These are phyloP conservation scores for Steatornis caripensis DNA, from an alignment of 2,113 vertebrate species.

Conservation along the genomic window DNA sequence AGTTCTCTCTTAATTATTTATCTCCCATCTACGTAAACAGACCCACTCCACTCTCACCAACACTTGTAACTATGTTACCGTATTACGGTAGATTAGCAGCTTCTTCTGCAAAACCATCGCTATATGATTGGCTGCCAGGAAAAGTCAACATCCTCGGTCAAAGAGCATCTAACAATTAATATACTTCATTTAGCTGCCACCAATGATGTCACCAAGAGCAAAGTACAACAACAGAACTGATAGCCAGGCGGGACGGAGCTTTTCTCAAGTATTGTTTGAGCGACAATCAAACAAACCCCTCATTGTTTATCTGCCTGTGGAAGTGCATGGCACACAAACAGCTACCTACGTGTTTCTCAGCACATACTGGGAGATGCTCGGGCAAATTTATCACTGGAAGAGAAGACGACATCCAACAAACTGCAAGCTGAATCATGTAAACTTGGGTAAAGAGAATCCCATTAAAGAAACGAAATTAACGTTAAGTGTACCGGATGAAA, in stretches of 20 bases:
- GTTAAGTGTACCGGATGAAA: constrained; percentile 34
- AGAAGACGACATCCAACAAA: background rate
- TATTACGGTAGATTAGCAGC: background rate
- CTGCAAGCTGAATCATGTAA: constrained; percentile 27
- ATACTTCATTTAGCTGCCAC: background rate
- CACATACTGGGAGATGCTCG: background rate
- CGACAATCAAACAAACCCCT: background rate
- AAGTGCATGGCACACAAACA: background rate
- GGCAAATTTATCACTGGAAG: constrained; percentile 21
- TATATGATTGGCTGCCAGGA: background rate
- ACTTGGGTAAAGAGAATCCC: constrained; percentile 8
- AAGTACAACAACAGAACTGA: constrained; percentile 43
- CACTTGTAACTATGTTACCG: background rate
- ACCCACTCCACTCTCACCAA: background rate
- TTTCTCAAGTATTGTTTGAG: background rate
- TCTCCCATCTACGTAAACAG: background rate
- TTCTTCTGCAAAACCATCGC: background rate
- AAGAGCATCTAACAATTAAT: background rate
- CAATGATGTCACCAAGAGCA: background rate
- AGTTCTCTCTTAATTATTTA: background rate
- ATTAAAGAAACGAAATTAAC: constrained; percentile 33
- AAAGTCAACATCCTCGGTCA: constrained; percentile 20
- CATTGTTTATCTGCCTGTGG: background rate
- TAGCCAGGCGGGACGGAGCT: background rate
- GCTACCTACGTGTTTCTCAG: background rate